Evolutionary conservation across 37 sponge, comb jelly and placozoan species (phyloP), one percentile per base, ranked within the genome.

Genomic region (Ianthella basta): DNA sequence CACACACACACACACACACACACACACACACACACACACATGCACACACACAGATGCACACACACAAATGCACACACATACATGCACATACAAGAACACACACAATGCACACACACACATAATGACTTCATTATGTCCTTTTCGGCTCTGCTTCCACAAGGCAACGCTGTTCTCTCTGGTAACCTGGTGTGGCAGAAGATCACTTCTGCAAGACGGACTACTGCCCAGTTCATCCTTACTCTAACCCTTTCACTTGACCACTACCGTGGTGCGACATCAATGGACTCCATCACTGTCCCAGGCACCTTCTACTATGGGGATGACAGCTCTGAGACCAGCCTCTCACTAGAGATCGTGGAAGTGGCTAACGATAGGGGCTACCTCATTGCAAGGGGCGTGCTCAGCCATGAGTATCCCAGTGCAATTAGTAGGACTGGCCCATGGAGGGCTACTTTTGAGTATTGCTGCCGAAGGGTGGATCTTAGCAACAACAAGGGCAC

Each of bases 401-500:
- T 91, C 4, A 61, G 84, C 13, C 92, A 94, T 40, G 55, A 30
- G 19, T 96, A 94, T 80, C 72, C 81, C 29, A 68, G 63, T 5
- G 79, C 88, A 10, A 56, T 86, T 55, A 34, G 81, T 81, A 60
- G 88, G 80, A 90, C 86, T 16, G 44, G 81, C 34, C 92, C 97
- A 1, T 94, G 90, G 94, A 59, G 30, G 74, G 88, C 92, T 4
- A 61, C 60, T 54, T 91, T 88, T 55, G 81, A 89, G 50, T 94
- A 96, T 78, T 96, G 97, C 82, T 96, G 97, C 68, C 87, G 94
- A 53, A 60, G 65, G 37, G 56, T 75, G 56, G 19, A 39, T 25
- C 88, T 94, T 2, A 34, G 27, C 19, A 91, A 91, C 79, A 96
- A 96, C 68, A 80, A 50, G 59, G 81, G 56, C 21, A 94, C 97